A percentile compares a stretch with the other conserved stretches of the same genome.
phyloP scores from a whole-genome alignment of 2,797 vertebrate genomes.

The Parauchenoglanis ngamensis region DNA sequence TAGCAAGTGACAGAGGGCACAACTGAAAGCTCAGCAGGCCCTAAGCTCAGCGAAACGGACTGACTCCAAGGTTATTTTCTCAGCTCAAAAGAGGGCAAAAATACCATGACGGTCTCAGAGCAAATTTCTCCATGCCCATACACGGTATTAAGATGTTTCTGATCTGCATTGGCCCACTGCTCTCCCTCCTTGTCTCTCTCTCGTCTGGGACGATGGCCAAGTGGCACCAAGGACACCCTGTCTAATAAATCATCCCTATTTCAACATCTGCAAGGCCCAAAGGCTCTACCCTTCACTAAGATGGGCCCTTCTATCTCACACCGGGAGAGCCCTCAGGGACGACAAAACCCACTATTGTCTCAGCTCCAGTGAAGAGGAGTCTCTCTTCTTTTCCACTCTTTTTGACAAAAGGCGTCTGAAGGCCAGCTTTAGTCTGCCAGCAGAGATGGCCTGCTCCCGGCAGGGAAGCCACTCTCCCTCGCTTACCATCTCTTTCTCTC shows the following conservation, averaged over 20 bases:
- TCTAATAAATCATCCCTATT: slow-evolving; percentile 93
- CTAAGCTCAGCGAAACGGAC: slow-evolving; percentile 72
- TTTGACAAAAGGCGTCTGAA: slow-evolving; percentile 90
- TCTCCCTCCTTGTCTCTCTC: slow-evolving; percentile 62
- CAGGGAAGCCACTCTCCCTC: slow-evolving; percentile 84
- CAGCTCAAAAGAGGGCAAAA: slow-evolving; percentile 69
- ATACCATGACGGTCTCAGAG: slow-evolving; percentile 77
- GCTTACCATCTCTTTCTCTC: slow-evolving; percentile 79
- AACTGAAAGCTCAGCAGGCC: slow-evolving; percentile 60
- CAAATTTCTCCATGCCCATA: slow-evolving; percentile 74
- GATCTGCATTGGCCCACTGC: slow-evolving; percentile 58
- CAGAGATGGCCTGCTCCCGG: slow-evolving; percentile 84
- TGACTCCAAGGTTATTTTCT: slow-evolving; percentile 78
- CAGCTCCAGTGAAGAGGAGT: slow-evolving; percentile 89
- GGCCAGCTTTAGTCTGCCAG: slow-evolving; percentile 87
- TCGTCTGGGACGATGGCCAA: slow-evolving; percentile 91
- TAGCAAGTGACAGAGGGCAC: slow-evolving; percentile 10
- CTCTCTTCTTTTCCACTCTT: slow-evolving; percentile 77
- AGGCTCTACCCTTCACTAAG: slow-evolving; percentile 79
- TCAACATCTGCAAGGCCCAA: slow-evolving; percentile 90
- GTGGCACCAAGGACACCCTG: slow-evolving; percentile 87
- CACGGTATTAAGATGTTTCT: slow-evolving; percentile 78
- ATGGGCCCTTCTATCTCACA: slow-evolving; percentile 85
- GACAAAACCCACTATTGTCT: slow-evolving; percentile 96
- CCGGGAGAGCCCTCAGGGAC: slow-evolving; percentile 79